phyloP scores from a whole-genome alignment of 1,140 invertebrate species.

The Battus philenor region DNA sequence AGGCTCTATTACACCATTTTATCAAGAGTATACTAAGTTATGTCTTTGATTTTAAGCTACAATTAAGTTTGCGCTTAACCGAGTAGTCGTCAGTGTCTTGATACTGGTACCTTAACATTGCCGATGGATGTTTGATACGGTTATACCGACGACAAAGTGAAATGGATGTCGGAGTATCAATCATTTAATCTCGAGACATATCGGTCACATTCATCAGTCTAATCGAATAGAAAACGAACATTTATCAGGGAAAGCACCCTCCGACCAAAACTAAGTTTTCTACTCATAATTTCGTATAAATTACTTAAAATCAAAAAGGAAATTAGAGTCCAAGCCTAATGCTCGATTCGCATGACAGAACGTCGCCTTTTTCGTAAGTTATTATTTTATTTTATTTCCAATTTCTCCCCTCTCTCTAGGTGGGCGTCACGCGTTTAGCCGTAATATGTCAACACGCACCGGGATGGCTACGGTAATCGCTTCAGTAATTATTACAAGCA shows the following conservation, averaged over 20 bases:
- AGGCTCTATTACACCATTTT: too few relatives aligned
- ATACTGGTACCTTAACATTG: too few relatives aligned
- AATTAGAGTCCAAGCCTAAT: constrained; percentile 53
- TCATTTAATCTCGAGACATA: constrained; percentile 47
- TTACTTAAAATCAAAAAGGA: constrained; percentile 71
- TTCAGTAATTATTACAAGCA: constrained; percentile 53
- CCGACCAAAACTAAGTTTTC: constrained; percentile 34
- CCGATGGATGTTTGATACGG: too few relatives aligned
- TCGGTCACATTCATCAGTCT: constrained; percentile 44
- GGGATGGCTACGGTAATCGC: constrained; percentile 44
- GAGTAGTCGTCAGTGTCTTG: too few relatives aligned
- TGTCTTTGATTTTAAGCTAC: too few relatives aligned
- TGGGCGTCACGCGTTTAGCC: constrained; percentile 58
- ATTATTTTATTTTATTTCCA: constrained; percentile 56
- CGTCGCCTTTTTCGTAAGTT: constrained; percentile 43
- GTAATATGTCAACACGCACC: constrained; percentile 51
- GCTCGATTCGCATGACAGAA: constrained; percentile 57
- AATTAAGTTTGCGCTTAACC: constrained; percentile 21
- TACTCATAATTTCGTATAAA: constrained; percentile 61
- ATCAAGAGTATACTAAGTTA: too few relatives aligned
- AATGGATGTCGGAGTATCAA: constrained; percentile 37
- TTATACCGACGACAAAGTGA: constrained; percentile 6
- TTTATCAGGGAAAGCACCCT: constrained; percentile 47
- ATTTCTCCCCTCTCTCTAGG: constrained; percentile 40
- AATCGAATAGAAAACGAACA: constrained; percentile 58